Conservation (phyloP, 2,113 vertebrate species). For the Rhinoderma darwinii region DNA sequence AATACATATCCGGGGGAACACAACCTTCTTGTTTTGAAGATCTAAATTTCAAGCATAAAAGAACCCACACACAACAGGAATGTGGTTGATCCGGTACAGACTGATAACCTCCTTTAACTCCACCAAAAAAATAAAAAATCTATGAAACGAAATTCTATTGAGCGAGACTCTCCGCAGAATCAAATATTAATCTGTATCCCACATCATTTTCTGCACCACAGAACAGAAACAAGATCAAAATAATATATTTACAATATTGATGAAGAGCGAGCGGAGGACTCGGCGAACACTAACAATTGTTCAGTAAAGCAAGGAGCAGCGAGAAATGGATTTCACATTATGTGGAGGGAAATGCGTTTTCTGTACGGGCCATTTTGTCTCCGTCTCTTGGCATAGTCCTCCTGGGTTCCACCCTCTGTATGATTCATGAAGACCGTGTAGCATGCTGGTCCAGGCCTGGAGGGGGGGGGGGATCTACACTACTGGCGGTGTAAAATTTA, state of each 20-base stretch:
- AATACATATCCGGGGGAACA: neutral
- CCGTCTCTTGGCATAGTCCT: neutral
- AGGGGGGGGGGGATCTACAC: neutral
- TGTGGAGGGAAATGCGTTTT: neutral
- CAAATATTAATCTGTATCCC: constrained; percentile 28
- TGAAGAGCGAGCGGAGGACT: neutral
- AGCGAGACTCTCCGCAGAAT: neutral
- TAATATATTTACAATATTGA: constrained; percentile 17
- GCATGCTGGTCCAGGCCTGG: neutral
- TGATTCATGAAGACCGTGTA: neutral
- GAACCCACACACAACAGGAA: constrained; percentile 23
- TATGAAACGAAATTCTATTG: constrained; percentile 12
- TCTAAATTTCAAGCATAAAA: neutral
- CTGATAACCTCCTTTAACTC: constrained; percentile 52
- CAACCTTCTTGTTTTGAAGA: neutral
- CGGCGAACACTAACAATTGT: neutral
- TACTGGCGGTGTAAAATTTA: no score
- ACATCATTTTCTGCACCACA: neutral
- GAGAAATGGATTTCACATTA: neutral
- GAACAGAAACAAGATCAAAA: constrained; percentile 2
- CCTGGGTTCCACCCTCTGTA: neutral
- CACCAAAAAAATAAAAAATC: constrained; percentile 42
- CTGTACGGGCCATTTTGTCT: neutral
- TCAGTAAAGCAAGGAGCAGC: neutral
- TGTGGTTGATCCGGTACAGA: constrained; percentile 52